Conservation (phyloP, 2,888 invertebrate genomes). For the Aethes cnicana region DNA sequence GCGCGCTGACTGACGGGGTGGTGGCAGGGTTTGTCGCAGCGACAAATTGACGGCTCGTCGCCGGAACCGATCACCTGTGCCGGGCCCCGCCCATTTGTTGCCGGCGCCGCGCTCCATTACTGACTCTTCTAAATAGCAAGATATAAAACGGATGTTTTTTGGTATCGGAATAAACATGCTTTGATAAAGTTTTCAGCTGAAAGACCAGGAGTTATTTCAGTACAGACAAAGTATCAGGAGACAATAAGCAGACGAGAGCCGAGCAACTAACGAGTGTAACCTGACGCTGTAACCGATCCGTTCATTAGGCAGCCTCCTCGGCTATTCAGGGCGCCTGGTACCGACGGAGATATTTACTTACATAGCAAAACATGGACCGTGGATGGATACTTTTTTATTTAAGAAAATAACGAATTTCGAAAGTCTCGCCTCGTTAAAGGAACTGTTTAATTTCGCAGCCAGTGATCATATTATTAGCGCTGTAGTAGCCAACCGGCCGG, state of each 20-base stretch:
- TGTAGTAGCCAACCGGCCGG: constrained; percentile 26
- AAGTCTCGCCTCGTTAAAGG: too few relatives aligned
- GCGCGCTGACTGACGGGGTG: constrained; percentile 73
- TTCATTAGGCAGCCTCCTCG: constrained; percentile 64
- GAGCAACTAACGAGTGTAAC: constrained; percentile 67
- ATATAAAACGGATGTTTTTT: too few relatives aligned
- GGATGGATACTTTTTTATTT: too few relatives aligned
- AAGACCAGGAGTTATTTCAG: constrained; percentile 35
- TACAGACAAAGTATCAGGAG: constrained; percentile 47
- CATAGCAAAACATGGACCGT: too few relatives aligned
- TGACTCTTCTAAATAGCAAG: too few relatives aligned
- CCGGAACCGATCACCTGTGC: constrained; percentile 44
- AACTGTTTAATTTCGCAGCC: constrained; percentile 1
- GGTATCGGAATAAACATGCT: too few relatives aligned
- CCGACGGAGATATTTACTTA: constrained; percentile 47
- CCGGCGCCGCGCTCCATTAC: constrained; percentile 15
- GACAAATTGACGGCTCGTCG: constrained; percentile 76
- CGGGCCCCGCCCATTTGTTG: constrained; percentile 35
- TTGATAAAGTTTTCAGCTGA: constrained; percentile 14
- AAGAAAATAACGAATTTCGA: too few relatives aligned
- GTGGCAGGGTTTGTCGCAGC: constrained; percentile 50
- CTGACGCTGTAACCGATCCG: constrained; percentile 68
- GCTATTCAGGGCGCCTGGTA: constrained; percentile 51
- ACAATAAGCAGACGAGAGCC: constrained; percentile 57
- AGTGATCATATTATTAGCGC: constrained; percentile 29